Base-by-base conservation (phyloP, 2,888 invertebrate species). In the Epinotia ramella region DNA sequence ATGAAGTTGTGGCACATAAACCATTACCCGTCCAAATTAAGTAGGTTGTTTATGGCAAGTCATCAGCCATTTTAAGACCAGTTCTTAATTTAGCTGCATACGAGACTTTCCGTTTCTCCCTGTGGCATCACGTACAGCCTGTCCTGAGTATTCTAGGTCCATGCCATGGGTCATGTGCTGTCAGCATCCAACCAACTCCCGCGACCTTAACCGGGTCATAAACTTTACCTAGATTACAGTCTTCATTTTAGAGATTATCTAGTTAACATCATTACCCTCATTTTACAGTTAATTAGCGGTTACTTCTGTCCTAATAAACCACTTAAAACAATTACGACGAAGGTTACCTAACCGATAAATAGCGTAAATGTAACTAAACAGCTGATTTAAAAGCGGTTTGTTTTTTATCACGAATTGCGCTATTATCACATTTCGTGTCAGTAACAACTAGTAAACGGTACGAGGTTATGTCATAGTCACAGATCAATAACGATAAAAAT, bases 391-490 rank as follows among this genome's bases (percentile, higher is more conserved):
- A 59, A 57, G 57, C 68, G 44, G 68, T 57, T 56, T 6, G 53
- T 68, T 68, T 67, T 68, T 68, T 59, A 40, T 5, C 40, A 12
- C 57, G 49, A 28, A 53, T 57, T 44, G 68, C 68, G 59, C 44
- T 68, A 68, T 68, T 59, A 68, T 68, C 44, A 68, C 68, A 68
- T 40, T 59, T 57, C 68, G 57, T 68, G 68, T 44, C 44, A 18
- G 67, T 20, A 44, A 28, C 56, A 40, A 56, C 49, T 33, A 11
- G 20, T 68, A 68, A 57, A 44, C 20, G 40, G 68, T 59, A 59
- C 57, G 68, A 68, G 68, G 68, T 68, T 68, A 44, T 57, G 68
- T 59, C 68, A 67, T 56, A 46, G 56, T 20, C 49, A 12, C 4
- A 13, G 56, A 68, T 68, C 40, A 24, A 33, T 44, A 20, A 16